Percentiles rank a stretch among this genome's conserved stretches.
Evolutionary conservation across 2,888 invertebrate genomes (phyloP).

Genomic region (Pristionchus entomophagus): DNA sequence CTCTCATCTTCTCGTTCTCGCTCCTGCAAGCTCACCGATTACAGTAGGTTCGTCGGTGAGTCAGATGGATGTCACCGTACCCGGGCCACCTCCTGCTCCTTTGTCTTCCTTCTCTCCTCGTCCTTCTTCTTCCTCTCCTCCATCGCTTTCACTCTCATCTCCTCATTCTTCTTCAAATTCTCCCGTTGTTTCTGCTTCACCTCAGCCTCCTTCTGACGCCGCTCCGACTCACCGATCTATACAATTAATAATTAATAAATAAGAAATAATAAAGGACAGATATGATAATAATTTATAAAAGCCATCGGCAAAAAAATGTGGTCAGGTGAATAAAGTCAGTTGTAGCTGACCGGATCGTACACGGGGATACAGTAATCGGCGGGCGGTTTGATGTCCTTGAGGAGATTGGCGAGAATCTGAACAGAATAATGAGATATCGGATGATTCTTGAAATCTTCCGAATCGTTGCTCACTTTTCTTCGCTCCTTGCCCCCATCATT

Average conservation of each 20-base stretch:
- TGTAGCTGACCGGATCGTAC: constrained; percentile 55
- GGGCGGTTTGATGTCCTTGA: constrained; percentile 55
- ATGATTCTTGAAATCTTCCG: background rate
- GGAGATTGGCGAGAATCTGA: constrained; percentile 44
- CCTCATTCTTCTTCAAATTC: constrained; percentile 41
- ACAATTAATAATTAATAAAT: background rate
- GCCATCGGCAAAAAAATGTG: background rate
- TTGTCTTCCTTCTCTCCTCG: constrained; percentile 27
- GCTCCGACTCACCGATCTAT: constrained; percentile 52
- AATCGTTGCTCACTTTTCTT: constrained; percentile 19
- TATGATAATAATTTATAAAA: background rate
- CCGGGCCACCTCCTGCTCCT: background rate
- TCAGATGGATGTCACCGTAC: background rate
- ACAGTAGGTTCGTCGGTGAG: background rate
- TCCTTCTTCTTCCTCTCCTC: constrained; percentile 48
- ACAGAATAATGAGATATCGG: background rate
- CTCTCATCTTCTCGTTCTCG: constrained; percentile 32
- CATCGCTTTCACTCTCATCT: constrained; percentile 44
- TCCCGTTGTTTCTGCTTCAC: constrained; percentile 27
- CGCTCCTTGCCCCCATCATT: constrained; percentile 48
- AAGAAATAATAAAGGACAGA: background rate
- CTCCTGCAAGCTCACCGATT: constrained; percentile 12
- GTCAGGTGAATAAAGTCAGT: background rate
- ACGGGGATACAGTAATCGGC: constrained; percentile 58
- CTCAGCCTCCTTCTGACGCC: constrained; percentile 39